A percentile compares a stretch with the other conserved stretches of the same genome.
phyloP scores from a whole-genome alignment of 2,113 vertebrate species.

The Pelecanoides urinatrix region DNA sequence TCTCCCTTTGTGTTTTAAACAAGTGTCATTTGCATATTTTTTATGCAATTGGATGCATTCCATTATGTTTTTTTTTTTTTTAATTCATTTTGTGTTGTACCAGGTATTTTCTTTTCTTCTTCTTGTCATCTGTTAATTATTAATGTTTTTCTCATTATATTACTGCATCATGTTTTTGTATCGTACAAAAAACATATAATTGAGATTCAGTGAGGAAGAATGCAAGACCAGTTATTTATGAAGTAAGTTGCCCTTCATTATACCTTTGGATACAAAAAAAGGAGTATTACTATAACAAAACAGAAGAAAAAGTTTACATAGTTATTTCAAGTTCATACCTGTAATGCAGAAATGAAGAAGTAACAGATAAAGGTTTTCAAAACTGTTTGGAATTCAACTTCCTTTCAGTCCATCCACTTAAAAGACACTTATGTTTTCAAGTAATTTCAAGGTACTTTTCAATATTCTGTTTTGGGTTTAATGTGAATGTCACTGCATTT shows the following conservation, averaged over 20 bases:
- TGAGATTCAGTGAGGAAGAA: not conserved
- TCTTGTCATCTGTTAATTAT: not conserved
- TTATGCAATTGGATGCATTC: not conserved
- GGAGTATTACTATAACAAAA: not conserved
- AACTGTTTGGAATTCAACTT: not conserved
- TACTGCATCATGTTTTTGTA: not conserved
- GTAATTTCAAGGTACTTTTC: not conserved
- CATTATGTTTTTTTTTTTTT: not conserved
- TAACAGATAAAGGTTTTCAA: not conserved
- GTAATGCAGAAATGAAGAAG: not conserved
- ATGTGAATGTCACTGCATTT: not conserved
- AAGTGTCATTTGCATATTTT: not conserved
- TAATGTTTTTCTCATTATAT: not conserved
- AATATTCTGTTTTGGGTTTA: not conserved
- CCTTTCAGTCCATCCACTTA: not conserved
- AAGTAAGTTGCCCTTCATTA: not conserved
- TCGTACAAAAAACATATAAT: not conserved
- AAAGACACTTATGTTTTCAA: not conserved
- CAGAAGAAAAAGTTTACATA: not conserved
- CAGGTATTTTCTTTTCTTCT: conserved; percentile 24
- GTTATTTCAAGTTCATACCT: not conserved
- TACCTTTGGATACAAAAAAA: not conserved
- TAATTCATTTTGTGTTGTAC: not conserved
- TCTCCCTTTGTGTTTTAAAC: not conserved
- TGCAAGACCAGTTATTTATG: not conserved